A percentile compares a stretch with the other conserved stretches of the same genome.
Conservation (phyloP, 2,888 invertebrate genomes). For the Dryococelus australis region DNA sequence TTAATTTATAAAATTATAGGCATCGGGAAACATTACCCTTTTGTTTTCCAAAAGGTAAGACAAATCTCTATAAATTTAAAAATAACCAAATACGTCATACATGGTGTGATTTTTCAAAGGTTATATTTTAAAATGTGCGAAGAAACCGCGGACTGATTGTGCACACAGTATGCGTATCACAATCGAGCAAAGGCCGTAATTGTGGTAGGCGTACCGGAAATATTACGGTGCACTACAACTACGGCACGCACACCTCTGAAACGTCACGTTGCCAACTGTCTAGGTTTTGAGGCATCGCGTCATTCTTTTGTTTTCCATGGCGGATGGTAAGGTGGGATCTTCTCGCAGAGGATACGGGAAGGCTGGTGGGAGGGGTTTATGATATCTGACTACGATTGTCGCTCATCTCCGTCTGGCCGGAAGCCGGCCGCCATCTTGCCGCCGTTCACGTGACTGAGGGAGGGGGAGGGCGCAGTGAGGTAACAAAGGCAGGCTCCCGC, state of each 20-base stretch:
- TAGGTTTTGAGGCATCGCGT: neutral
- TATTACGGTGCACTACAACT: neutral
- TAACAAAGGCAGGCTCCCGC: neutral
- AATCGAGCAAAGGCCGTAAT: neutral
- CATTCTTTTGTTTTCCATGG: neutral
- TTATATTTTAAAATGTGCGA: too few relatives aligned
- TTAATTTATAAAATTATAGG: too few relatives aligned
- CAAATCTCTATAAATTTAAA: too few relatives aligned
- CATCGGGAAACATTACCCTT: too few relatives aligned
- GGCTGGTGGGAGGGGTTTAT: neutral
- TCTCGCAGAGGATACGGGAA: neutral
- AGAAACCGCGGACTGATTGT: too few relatives aligned
- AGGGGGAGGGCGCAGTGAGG: neutral
- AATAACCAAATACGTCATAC: too few relatives aligned
- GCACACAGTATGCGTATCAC: too few relatives aligned
- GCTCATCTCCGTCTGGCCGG: neutral
- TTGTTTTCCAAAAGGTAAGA: too few relatives aligned
- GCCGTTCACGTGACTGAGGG: neutral
- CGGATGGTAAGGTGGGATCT: too few relatives aligned
- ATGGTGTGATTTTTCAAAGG: too few relatives aligned
- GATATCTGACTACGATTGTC: neutral
- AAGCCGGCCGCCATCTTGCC: slow-evolving; percentile 3
- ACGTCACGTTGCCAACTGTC: neutral
- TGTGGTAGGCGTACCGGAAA: neutral
- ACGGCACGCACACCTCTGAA: too few relatives aligned